phyloP scores from a whole-genome alignment of 2,888 invertebrate genomes.

The Serrognathus titanus region DNA sequence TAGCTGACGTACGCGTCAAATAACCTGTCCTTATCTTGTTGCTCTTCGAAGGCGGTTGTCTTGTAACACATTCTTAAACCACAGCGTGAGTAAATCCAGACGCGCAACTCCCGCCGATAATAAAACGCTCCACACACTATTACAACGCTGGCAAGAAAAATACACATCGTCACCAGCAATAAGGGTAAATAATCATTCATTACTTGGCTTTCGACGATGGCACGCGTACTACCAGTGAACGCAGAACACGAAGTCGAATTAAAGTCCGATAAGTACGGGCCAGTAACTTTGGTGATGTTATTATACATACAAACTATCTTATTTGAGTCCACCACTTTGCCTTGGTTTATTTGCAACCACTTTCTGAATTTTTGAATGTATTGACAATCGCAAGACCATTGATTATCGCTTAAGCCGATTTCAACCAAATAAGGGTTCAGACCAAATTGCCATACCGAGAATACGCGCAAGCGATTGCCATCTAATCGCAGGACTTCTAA shows the following conservation, averaged over 20 bases:
- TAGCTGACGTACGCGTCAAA: slow-evolving; percentile 96
- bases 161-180: slow-evolving; percentile 71
- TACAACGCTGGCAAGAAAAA: slow-evolving; percentile 72
- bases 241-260: slow-evolving; percentile 75
- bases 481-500: slow-evolving; percentile 82
- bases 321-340: slow-evolving; percentile 76
- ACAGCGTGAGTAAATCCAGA: slow-evolving; percentile 84
- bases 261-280: slow-evolving; percentile 70
- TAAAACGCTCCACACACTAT: slow-evolving; percentile 75
- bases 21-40: slow-evolving; percentile 77
- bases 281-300: slow-evolving; percentile 67
- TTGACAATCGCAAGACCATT: slow-evolving; percentile 89
- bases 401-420: slow-evolving; percentile 78
- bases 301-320: slow-evolving; percentile 74
- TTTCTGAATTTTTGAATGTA: slow-evolving; percentile 75
- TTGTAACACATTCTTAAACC: slow-evolving; percentile 84
- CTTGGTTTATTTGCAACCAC: slow-evolving; percentile 75
- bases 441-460: slow-evolving; percentile 82
- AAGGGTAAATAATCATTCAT: slow-evolving; percentile 80
- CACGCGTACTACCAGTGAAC: slow-evolving; percentile 68
- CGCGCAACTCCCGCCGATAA: slow-evolving; percentile 75
- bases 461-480: slow-evolving; percentile 76
- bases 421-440: slow-evolving; percentile 83
- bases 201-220: slow-evolving; percentile 69
- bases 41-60: slow-evolving; percentile 74